Evolutionary conservation across 2,888 invertebrate species (phyloP), one percentile per base, ranked within the genome.

Genomic region (Hypena proboscidalis): DNA sequence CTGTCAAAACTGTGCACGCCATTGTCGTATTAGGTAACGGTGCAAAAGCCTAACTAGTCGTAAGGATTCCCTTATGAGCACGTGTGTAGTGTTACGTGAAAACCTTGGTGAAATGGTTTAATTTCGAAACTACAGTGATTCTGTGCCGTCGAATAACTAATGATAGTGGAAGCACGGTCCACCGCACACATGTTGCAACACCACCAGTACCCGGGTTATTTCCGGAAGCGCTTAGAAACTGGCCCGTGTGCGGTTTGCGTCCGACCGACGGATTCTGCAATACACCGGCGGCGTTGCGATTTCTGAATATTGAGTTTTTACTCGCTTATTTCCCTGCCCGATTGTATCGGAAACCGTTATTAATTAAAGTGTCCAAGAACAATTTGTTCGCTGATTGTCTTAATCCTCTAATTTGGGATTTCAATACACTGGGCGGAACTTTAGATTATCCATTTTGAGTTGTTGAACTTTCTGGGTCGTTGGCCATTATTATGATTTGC

Each of bases 81-180:
- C 29, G 37, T 34, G 33, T 45, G 30, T 31, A 40, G 11, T 29
- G 41, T 61, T 56, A 59, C 57, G 55, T 59, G 22, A 26, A 51
- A 65, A 62, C 76, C 72, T 79, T 73, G 70, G 54, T 64, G 55
- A 65, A 71, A 74, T 74, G 70, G 58, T 62, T 61, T 63, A 59
- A 63, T 78, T 74, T 70, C 63, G 69, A 67, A 75, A 77, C 60
- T 53, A 54, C 61, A 55, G 52, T 63, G 67, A 69, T 64, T 66
- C 67, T 58, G 53, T 44, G 58, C 49, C 62, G 51, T 58, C 67
- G 64, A 66, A 59, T 65, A 67, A 63, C 66, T 74, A 80, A 77
- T 73, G 72, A 72, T 68, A 46, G 77, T 80, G 88, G 88, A 86
- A 81, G 70, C 69, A 80, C 82, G 87, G 75, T 75, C 72, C 79